These are phyloP conservation scores for Andricus curvator DNA, from an alignment of 2,888 invertebrate genomes.

Conservation along the genomic window DNA sequence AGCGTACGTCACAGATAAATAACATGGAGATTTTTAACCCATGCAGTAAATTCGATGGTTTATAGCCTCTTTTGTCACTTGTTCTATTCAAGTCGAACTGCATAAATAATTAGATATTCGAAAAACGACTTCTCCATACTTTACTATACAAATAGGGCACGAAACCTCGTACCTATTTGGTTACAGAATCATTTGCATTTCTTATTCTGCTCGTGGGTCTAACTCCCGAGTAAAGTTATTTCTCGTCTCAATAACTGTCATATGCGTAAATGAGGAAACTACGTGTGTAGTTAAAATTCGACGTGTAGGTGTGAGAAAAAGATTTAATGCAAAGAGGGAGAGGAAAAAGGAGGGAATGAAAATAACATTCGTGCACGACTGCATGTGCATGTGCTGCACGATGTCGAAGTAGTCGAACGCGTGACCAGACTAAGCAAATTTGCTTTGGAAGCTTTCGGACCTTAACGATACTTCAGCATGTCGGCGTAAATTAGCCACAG, in stretches of 20 bases:
- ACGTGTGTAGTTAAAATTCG: not conserved
- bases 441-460: slow-evolving; percentile 59
- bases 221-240: slow-evolving; percentile 63
- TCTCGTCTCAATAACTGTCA: slow-evolving; percentile 63
- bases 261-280: slow-evolving; percentile 59
- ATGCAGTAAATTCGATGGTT: slow-evolving; percentile 4
- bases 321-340: slow-evolving; percentile 14
- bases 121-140: slow-evolving; percentile 30
- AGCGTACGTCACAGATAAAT: not conserved
- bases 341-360: slow-evolving; percentile 17
- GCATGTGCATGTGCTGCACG: slow-evolving; percentile 38
- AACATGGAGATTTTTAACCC: not conserved
- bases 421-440: slow-evolving; percentile 69
- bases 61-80: slow-evolving; percentile 24
- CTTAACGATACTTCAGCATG: slow-evolving; percentile 53
- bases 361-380: slow-evolving; percentile 49
- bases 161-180: slow-evolving; percentile 36
- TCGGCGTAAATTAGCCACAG: slow-evolving; percentile 65
- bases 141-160: slow-evolving; percentile 32
- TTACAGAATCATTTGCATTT: slow-evolving; percentile 47
- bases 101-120: slow-evolving; percentile 39
- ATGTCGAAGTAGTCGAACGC: slow-evolving; percentile 57
- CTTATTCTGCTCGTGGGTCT: slow-evolving; percentile 49
- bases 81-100: slow-evolving; percentile 29
- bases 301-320: slow-evolving; percentile 9